Evolutionary conservation across 2,888 invertebrate species (phyloP).

Genomic region (Hirtodrosophila confusa): DNA sequence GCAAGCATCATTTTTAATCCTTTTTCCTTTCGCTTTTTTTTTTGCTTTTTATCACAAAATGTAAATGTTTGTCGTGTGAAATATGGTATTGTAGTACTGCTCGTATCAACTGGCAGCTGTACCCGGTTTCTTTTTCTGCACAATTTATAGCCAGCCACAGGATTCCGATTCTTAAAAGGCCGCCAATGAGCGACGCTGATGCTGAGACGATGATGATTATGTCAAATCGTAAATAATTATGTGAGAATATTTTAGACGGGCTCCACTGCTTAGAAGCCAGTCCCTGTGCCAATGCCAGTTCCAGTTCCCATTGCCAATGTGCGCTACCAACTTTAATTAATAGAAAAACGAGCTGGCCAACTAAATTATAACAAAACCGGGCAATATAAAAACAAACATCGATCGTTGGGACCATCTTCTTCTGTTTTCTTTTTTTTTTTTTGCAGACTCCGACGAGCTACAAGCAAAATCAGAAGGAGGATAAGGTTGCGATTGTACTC

Average conservation of each 20-base stretch:
- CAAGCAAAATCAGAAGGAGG: constrained; percentile 33
- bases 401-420: constrained; percentile 39
- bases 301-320: constrained; percentile 43
- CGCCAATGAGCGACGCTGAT: constrained; percentile 30
- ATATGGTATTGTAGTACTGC: constrained; percentile 22
- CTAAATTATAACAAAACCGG: constrained; percentile 62
- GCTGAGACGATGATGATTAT: constrained; percentile 68
- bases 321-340: constrained; percentile 68
- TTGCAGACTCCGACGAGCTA: constrained; percentile 19
- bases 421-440: constrained; percentile 14
- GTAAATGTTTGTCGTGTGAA: constrained; percentile 61
- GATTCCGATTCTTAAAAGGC: constrained; percentile 29
- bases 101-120: constrained; percentile 12
- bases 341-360: constrained; percentile 69
- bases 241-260: constrained; percentile 78
- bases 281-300: constrained; percentile 4
- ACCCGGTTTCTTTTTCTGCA: neutral
- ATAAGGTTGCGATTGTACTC: constrained; percentile 18
- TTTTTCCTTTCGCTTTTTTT: constrained; percentile 58
- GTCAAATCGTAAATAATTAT: constrained; percentile 82
- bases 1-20: constrained; percentile 65
- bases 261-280: constrained; percentile 19
- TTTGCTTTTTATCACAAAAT: constrained; percentile 67
- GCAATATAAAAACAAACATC: constrained; percentile 48
- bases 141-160: constrained; percentile 32